Base-by-base conservation (phyloP, 2,888 invertebrate genomes). In the Timema podura region DNA sequence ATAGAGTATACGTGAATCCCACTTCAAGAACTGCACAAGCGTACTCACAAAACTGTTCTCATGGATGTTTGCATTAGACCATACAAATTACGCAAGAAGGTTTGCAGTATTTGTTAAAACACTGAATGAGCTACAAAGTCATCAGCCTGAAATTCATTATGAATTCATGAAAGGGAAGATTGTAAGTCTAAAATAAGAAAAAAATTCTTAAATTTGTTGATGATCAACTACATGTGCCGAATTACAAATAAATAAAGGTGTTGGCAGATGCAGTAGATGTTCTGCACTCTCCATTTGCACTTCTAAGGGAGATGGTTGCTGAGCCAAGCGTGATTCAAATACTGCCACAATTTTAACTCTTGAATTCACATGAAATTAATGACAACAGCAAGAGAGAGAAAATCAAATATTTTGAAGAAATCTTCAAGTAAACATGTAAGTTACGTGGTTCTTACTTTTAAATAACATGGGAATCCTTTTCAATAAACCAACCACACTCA, bases 21-120 rank as follows among this genome's bases (percentile, higher is more conserved):
- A 61, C 44, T 44, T 61, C 61, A 7, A 9, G 45, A 61, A 61
- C 61, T 61, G 45, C 6, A 61, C 44, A 61, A 61, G 16, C 61
- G 45, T 61, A 44, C 61, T 44, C 44, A 13, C 13, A 5, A 61
- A 61, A 45, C 5, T 61, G 61, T 61, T 16, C 7, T 13, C 2
- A 61, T 61, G 61, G 30, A 61, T 61, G 61, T 61, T 61, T 61
- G 61, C 44, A 13, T 13, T 61, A 61, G 61, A 61, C 61, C 61
- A 61, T 61, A 61, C 45, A 61, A 61, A 61, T 61, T 61, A 61
- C 30, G 61, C 61, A 61, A 6, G 61, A 30, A 5, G 5, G 2
- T 1, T 61, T 7, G 11, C 61, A 61, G 44, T 61, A 6, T 61
- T 61, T 61, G 7, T 61, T 44, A 61, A 61, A 61, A 44, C 30